These are phyloP conservation scores for Drosophila subsilvestris DNA, from an alignment of 2,888 invertebrate species.

Conservation along the genomic window DNA sequence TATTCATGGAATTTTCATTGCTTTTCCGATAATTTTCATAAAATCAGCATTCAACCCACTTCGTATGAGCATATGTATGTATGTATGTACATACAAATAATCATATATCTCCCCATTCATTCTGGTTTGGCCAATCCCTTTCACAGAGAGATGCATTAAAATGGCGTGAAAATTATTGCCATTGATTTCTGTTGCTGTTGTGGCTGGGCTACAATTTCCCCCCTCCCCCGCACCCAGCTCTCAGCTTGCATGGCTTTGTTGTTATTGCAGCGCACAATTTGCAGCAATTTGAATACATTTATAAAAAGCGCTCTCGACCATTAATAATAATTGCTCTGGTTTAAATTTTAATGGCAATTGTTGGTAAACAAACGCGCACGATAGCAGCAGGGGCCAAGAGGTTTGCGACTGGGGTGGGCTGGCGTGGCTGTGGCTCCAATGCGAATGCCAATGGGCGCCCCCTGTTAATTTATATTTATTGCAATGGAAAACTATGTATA, in stretches of 20 bases:
- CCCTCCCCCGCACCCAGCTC: background rate
- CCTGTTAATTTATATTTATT: conserved; percentile 65
- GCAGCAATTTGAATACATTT: conserved; percentile 75
- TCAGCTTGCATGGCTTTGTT: conserved; percentile 28
- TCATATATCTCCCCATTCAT: background rate
- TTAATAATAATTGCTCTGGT: conserved; percentile 83
- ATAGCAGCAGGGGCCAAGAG: conserved; percentile 9
- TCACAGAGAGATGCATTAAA: conserved; percentile 44
- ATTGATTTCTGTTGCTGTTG: conserved; percentile 55
- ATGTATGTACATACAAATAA: too few species aligned
- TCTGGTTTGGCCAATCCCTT: background rate
- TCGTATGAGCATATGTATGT: background rate
- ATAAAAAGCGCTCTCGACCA: conserved; percentile 78
- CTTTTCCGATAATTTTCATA: background rate
- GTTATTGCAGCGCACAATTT: conserved; percentile 55
- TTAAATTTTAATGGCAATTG: conserved; percentile 83
- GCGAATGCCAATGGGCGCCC: conserved; percentile 11
- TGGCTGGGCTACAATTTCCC: conserved; percentile 14
- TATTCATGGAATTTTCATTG: background rate
- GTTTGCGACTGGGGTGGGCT: background rate
- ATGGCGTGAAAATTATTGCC: conserved; percentile 70
- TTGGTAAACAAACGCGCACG: conserved; percentile 63
- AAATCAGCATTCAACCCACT: background rate
- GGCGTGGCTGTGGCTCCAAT: background rate
- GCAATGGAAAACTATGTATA: conserved; percentile 59